These are phyloP conservation scores for Mobula birostris DNA, from an alignment of 2,113 vertebrate species.

Conservation along the genomic window DNA sequence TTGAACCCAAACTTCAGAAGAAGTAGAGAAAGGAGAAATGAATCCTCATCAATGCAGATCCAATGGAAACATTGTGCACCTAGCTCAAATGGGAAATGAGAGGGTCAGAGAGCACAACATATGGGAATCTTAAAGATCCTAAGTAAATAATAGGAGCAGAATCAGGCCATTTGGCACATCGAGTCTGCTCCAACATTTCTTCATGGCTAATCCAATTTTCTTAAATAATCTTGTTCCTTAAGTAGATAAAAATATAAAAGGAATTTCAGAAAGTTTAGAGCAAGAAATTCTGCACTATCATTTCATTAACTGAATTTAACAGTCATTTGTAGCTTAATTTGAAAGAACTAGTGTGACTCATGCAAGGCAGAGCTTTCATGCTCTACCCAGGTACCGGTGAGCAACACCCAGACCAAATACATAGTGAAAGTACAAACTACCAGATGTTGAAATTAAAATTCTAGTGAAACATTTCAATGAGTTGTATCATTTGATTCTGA, in stretches of 20 bases:
- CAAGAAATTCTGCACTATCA: not conserved
- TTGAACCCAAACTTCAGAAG: not conserved
- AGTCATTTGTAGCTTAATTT: not conserved
- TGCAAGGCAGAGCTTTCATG: not conserved
- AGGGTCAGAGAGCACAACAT: not conserved
- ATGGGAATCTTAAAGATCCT: not conserved
- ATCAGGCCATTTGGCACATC: no score
- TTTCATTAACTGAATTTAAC: not conserved
- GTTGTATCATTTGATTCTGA: not conserved
- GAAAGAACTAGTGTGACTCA: not conserved
- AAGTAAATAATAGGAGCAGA: no score
- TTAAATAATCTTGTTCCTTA: not conserved
- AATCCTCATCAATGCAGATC: not conserved
- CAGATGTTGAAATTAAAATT: constrained; percentile 9
- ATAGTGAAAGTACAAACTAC: not conserved
- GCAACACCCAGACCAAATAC: not conserved
- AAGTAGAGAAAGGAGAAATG: not conserved
- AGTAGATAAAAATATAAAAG: not conserved
- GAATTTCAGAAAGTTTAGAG: not conserved
- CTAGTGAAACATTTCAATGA: not conserved
- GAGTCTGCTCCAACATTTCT: no score
- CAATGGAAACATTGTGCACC: not conserved
- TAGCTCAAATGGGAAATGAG: not conserved
- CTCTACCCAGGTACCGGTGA: not conserved
- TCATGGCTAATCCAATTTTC: no score